phyloP scores from a whole-genome alignment of 2,113 vertebrate species.

The Serilophus lunatus region DNA sequence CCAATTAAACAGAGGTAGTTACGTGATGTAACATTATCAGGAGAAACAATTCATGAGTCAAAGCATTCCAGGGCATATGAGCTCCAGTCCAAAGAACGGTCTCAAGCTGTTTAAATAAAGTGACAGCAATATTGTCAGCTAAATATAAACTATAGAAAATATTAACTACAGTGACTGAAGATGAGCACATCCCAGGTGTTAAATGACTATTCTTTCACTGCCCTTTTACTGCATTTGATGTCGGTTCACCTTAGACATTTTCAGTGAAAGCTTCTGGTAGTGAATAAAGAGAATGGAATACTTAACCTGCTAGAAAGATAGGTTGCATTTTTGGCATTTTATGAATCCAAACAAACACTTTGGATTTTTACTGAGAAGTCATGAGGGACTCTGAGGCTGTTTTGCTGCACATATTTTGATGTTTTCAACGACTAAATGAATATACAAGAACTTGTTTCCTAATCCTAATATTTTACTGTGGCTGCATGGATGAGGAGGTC shows the following conservation, averaged over 20 bases:
- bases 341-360: neutral
- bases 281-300: neutral
- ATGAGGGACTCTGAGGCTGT: neutral
- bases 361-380: neutral
- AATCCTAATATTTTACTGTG: neutral
- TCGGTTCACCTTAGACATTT: neutral
- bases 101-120: conserved; percentile 89
- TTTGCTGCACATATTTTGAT: neutral
- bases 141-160: conserved; percentile 88
- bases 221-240: neutral
- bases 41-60: conserved; percentile 98
- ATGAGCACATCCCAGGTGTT: conserved; percentile 69
- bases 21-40: conserved; percentile 97
- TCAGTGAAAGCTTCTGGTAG: neutral
- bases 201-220: conserved; percentile 13
- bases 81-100: conserved; percentile 84
- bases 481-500: neutral
- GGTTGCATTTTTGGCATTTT: neutral
- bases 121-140: conserved; percentile 93
- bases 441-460: neutral
- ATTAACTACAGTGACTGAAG: conserved; percentile 74
- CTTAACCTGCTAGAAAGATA: neutral
- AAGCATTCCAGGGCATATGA: conserved; percentile 96
- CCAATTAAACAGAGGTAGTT: conserved; percentile 89
- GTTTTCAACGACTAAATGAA: neutral